Evolutionary conservation across 2,888 invertebrate genomes (phyloP).

Genomic region (Eurois occulta): DNA sequence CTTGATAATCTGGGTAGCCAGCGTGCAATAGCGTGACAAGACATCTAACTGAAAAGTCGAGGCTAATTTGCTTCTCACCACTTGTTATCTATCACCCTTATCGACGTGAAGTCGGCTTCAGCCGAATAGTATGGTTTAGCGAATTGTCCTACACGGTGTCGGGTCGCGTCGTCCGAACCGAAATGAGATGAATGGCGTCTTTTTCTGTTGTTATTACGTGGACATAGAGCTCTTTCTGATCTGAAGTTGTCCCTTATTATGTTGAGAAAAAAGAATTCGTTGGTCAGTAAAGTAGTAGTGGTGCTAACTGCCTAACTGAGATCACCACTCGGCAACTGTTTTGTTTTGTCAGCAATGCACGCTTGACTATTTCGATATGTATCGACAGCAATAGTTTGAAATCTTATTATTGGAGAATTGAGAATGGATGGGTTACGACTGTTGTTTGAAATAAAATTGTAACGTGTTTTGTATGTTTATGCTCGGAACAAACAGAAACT

Average conservation of each 20-base stretch:
- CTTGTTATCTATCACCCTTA: background rate
- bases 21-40: constrained; percentile 1
- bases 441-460: constrained; percentile 43
- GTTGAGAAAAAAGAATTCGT: too few relatives aligned
- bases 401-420: background rate
- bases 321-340: background rate
- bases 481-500: constrained; percentile 61
- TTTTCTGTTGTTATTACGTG: background rate
- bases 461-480: constrained; percentile 59
- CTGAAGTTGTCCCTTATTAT: too few relatives aligned
- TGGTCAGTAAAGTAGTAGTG: background rate
- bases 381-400: constrained; percentile 27
- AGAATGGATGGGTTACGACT: constrained; percentile 8
- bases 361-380: constrained; percentile 3
- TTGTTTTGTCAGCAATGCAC: constrained; percentile 14
- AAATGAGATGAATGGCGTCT: background rate
- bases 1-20: constrained; percentile 10
- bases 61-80: background rate
- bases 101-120: too few relatives aligned
- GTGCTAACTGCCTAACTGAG: background rate
- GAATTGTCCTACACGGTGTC: background rate
- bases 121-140: background rate
- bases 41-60: background rate
- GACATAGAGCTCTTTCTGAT: background rate
- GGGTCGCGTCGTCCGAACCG: background rate